These are phyloP conservation scores for Bombus consobrinus DNA, from an alignment of 1,140 invertebrate species.

Conservation along the genomic window DNA sequence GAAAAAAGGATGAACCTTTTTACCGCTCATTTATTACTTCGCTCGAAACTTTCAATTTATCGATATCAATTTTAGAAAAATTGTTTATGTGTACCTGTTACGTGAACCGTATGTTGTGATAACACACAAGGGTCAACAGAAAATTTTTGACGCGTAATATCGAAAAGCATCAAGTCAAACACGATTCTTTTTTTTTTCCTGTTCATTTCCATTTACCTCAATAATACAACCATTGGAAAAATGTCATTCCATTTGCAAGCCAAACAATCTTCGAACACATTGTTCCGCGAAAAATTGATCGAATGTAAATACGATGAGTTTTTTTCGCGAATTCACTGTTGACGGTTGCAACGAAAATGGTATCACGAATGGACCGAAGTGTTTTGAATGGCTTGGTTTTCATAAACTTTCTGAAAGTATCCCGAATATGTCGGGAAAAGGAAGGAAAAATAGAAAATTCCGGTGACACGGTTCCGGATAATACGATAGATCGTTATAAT, in stretches of 20 bases:
- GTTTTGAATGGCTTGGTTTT: too few species aligned
- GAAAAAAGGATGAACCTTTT: too few species aligned
- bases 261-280: not conserved
- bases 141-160: not conserved
- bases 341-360: not conserved
- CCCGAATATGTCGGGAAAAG: too few species aligned
- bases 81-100: not conserved
- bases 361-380: not conserved
- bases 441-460: not conserved
- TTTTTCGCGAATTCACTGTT: not conserved
- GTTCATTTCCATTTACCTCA: not conserved
- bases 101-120: too few species aligned
- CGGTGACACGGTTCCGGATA: not conserved
- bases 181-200: not conserved
- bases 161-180: not conserved
- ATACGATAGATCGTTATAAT: not conserved
- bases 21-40: not conserved
- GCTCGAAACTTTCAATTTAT: not conserved
- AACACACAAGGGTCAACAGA: not conserved
- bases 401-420: too few species aligned
- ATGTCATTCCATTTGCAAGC: not conserved
- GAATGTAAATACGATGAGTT: not conserved
- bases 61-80: not conserved
- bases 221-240: not conserved
- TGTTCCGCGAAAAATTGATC: constrained; percentile 11